A percentile compares a stretch with the other conserved stretches of the same genome.
These are phyloP conservation scores for Dasyurus viverrinus DNA, from an alignment of 2,113 vertebrate species.

Conservation along the genomic window DNA sequence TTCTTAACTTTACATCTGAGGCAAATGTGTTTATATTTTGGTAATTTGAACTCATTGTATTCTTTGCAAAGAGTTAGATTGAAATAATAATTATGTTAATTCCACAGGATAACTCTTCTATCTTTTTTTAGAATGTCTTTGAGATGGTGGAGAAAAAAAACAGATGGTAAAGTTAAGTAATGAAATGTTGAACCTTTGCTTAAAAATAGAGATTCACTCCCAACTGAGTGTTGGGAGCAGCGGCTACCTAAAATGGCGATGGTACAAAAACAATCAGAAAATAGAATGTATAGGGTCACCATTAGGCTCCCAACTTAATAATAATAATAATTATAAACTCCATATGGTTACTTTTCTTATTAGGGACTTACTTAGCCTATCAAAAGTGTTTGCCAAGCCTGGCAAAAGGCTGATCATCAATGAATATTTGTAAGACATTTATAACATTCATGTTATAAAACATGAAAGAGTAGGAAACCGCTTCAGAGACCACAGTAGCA, in stretches of 20 bases:
- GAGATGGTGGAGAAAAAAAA: too few relatives aligned
- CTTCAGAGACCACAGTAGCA: conserved; percentile 2
- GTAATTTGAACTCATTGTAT: too few relatives aligned
- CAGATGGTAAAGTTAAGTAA: too few relatives aligned
- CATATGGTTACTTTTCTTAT: background rate
- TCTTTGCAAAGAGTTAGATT: too few relatives aligned
- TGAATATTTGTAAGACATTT: background rate
- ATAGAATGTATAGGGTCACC: background rate
- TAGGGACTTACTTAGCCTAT: background rate
- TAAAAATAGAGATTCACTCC: conserved; percentile 7
- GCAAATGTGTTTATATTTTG: too few relatives aligned
- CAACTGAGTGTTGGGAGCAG: background rate
- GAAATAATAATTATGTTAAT: too few relatives aligned
- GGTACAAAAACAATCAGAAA: background rate
- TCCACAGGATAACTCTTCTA: too few relatives aligned
- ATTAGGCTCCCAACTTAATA: too few relatives aligned
- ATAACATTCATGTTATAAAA: too few relatives aligned
- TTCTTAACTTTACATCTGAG: background rate
- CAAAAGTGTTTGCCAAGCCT: background rate
- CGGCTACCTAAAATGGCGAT: background rate
- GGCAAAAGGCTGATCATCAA: background rate
- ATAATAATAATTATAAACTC: too few relatives aligned
- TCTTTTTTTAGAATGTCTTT: too few relatives aligned
- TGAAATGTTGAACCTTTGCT: background rate
- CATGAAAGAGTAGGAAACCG: background rate